Evolutionary conservation across 1,140 invertebrate genomes (phyloP).

Genomic region (Drosophila kohkoa): DNA sequence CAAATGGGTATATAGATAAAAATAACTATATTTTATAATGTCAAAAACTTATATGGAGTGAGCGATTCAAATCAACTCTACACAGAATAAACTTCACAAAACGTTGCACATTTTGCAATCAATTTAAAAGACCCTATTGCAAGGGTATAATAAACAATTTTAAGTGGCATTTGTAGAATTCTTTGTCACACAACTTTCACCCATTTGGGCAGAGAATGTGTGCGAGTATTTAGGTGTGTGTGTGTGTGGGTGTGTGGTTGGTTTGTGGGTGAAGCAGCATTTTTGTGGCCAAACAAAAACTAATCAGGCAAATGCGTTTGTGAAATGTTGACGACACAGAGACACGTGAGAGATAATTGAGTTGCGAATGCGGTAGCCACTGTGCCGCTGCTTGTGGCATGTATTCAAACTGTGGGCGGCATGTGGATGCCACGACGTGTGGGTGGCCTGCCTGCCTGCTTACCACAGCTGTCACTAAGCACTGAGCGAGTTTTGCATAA

Average conservation of each 20-base stretch:
- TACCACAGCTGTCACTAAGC: constrained; percentile 11
- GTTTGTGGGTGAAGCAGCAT: constrained; percentile 38
- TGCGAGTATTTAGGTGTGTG: neutral
- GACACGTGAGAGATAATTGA: constrained; percentile 34
- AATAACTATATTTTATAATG: too few species aligned
- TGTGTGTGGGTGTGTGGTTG: neutral
- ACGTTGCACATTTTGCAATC: too few species aligned
- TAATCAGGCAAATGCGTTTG: constrained; percentile 48
- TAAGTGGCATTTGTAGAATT: constrained; percentile 47
- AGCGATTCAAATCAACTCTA: too few species aligned
- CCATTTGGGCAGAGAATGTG: neutral
- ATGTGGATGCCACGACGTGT: constrained; percentile 17
- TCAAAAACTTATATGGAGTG: too few species aligned
- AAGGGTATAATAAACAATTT: constrained; percentile 19
- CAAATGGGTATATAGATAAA: too few species aligned
- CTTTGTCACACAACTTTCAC: constrained; percentile 45
- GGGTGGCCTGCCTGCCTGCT: constrained; percentile 29
- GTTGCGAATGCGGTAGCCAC: constrained; percentile 39
- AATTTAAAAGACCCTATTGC: neutral
- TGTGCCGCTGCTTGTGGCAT: constrained; percentile 11
- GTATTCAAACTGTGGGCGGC: constrained; percentile 13
- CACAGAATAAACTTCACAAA: too few species aligned
- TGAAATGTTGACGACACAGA: constrained; percentile 23
- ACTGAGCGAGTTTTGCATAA: constrained; percentile 16
- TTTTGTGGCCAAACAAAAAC: constrained; percentile 41